Conservation (phyloP, 1,140 invertebrate genomes). For the Drosophila pallidifrons region DNA sequence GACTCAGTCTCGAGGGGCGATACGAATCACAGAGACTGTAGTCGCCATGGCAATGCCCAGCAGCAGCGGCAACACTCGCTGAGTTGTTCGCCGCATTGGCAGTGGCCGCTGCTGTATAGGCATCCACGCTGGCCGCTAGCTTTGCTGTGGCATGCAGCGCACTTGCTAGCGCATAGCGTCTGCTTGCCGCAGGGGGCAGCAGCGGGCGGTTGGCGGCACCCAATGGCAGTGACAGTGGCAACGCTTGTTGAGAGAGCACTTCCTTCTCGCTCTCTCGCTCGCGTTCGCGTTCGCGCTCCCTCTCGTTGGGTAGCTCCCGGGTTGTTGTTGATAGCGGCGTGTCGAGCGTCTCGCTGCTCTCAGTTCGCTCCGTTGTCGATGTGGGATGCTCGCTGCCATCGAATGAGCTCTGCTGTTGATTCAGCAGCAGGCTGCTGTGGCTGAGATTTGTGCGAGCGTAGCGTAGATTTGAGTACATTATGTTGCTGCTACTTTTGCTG, state of each 20-base stretch:
- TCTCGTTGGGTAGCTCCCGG: slow-evolving; percentile 10
- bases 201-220: slow-evolving; percentile 15
- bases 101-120: slow-evolving; percentile 72
- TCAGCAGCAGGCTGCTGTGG: slow-evolving; percentile 76
- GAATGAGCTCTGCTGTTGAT: slow-evolving; percentile 71
- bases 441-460: slow-evolving; percentile 79
- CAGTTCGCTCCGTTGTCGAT: slow-evolving; percentile 69
- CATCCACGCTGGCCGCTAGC: slow-evolving; percentile 73
- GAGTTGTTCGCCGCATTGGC: slow-evolving; percentile 27
- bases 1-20: slow-evolving; percentile 54
- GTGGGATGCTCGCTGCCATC: slow-evolving; percentile 52
- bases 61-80: too few relatives aligned
- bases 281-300: background rate
- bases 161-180: slow-evolving; percentile 66
- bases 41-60: slow-evolving; percentile 29
- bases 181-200: slow-evolving; percentile 19
- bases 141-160: slow-evolving; percentile 73
- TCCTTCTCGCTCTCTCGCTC: background rate
- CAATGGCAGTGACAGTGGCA: slow-evolving; percentile 10
- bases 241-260: slow-evolving; percentile 7
- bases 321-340: slow-evolving; percentile 37
- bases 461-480: slow-evolving; percentile 63
- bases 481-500: slow-evolving; percentile 9
- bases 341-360: slow-evolving; percentile 75
- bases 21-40: slow-evolving; percentile 74